Evolutionary conservation across 2,797 vertebrate genomes (phyloP).

Genomic region (Eulemur mongoz): DNA sequence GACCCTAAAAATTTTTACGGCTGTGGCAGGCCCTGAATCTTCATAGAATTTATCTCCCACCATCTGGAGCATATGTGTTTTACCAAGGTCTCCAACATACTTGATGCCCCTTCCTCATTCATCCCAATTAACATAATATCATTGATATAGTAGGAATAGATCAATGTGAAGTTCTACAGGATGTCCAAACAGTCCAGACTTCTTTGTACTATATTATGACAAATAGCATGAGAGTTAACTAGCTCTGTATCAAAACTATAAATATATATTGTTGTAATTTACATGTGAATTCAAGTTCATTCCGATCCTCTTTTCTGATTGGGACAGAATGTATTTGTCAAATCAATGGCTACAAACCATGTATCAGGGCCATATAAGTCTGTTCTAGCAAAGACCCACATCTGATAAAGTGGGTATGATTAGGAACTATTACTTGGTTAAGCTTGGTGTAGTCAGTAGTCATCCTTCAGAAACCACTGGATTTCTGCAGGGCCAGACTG

Average conservation of each 20-base stretch:
- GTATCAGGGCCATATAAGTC: background rate
- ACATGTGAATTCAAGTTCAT: background rate
- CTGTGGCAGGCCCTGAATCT: background rate
- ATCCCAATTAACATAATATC: background rate
- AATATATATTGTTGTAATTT: background rate
- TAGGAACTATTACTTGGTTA: background rate
- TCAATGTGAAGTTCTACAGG: background rate
- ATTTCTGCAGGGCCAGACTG: background rate
- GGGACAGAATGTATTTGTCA: background rate
- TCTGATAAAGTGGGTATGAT: background rate
- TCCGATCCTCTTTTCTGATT: background rate
- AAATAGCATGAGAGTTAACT: background rate
- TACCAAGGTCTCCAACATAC: background rate
- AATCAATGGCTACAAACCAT: background rate
- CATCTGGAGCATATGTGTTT: background rate
- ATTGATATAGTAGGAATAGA: background rate
- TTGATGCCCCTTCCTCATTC: background rate
- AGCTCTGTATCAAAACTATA: background rate
- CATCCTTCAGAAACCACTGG: background rate
- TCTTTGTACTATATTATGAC: background rate
- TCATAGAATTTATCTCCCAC: background rate
- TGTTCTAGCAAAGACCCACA: background rate
- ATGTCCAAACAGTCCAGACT: background rate
- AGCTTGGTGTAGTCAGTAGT: background rate
- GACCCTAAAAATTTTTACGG: background rate